These are phyloP conservation scores for Colius striatus DNA, from an alignment of 2,113 vertebrate species.

Conservation along the genomic window DNA sequence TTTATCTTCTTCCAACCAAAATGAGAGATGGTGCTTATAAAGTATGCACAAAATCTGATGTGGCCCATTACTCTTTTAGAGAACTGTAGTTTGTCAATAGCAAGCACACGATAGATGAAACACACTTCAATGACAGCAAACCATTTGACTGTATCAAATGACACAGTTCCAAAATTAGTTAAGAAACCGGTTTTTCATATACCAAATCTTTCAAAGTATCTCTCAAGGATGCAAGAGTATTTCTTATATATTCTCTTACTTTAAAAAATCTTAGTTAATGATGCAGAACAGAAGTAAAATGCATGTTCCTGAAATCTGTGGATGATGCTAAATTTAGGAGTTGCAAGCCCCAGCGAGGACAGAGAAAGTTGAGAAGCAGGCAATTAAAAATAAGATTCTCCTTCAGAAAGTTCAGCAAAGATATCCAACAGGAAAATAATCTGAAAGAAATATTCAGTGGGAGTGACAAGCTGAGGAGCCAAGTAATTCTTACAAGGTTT, in stretches of 20 bases:
- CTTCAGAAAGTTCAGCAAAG: conserved; percentile 60
- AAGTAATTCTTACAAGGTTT: conserved; percentile 65
- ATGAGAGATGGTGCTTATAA: background rate
- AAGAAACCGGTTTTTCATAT: background rate
- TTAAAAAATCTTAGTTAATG: conserved; percentile 40
- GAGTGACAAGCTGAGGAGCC: conserved; percentile 59
- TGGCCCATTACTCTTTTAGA: background rate
- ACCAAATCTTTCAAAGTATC: background rate
- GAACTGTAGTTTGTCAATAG: background rate
- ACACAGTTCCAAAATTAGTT: conserved; percentile 20
- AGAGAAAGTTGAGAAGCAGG: conserved; percentile 57
- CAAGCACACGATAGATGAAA: background rate
- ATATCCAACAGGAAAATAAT: conserved; percentile 61
- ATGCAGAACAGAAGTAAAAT: conserved; percentile 50
- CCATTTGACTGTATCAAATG: conserved; percentile 3
- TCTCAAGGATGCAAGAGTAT: conserved; percentile 5
- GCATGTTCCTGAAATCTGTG: conserved; percentile 54
- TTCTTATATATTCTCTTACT: background rate
- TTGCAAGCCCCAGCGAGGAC: conserved; percentile 54
- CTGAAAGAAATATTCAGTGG: conserved; percentile 63
- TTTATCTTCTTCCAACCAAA: background rate
- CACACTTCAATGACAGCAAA: conserved; percentile 6
- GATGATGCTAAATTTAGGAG: conserved; percentile 64
- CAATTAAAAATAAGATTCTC: conserved; percentile 71
- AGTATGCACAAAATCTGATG: background rate